Base-by-base conservation (phyloP, 2,888 invertebrate genomes). In the Spicauda simplicius region DNA sequence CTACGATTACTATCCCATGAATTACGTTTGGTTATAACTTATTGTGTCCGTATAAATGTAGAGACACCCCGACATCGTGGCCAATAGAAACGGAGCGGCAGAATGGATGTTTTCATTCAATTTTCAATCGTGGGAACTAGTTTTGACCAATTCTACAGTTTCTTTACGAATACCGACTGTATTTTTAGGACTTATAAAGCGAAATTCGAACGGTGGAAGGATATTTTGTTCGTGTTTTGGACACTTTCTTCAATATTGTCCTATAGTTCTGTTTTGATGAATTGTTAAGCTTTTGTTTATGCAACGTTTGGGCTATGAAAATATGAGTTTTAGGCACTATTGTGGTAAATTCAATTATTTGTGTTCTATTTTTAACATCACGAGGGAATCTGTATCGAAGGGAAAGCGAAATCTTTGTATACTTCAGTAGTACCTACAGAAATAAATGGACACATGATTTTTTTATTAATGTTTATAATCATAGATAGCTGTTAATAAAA, bases 21-120 rank as follows among this genome's bases (percentile, higher is more conserved):
- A n/a, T n/a, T n/a, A n/a, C n/a, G n/a, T n/a, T n/a, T n/a, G n/a
- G n/a, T n/a, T n/a, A n/a, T n/a, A n/a, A n/a, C n/a, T n/a, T n/a
- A n/a, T n/a, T n/a, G n/a, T n/a, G n/a, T n/a, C n/a, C n/a, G n/a
- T n/a, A n/a, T n/a, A n/a, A 33, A 33, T 33, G 12, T 64, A 53
- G 12, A 12, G 3, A 58, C 53, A 53, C 64, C 55, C 63, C 41
- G 19, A 10, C 37, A 14, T 41, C 14, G 30, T 25, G 61, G 58
- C 45, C 65, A 66, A 62, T 59, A 25, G 65, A 48, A 62, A 53
- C 70, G 52, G 18, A 55, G 54, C 48, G 52, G 16, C 50, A 50
- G 70, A 74, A 72, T 71, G 70, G 70, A 70, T 75, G 73, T 75
- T 75, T 75, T 74, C 72, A 70, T 75, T 75, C 71, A 72, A 75